Conservation (phyloP, 2,113 vertebrate genomes). For the Arizona elegans region DNA sequence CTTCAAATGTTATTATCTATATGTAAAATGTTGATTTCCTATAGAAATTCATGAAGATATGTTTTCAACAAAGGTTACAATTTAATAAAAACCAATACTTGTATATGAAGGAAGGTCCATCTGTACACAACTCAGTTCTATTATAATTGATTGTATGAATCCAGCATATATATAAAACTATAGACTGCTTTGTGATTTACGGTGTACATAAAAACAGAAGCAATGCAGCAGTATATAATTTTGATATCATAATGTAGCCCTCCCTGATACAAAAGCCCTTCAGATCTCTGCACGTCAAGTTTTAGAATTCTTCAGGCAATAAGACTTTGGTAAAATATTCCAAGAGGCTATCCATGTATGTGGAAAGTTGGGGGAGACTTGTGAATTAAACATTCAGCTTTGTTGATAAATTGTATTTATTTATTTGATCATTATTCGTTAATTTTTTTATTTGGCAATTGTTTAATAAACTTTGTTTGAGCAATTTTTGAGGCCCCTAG, state of each 20-base stretch:
- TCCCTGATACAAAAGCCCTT: not conserved
- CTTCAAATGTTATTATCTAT: rapidly evolving
- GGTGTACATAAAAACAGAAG: not conserved
- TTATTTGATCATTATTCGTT: not conserved
- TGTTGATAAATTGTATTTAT: not conserved
- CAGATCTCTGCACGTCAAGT: not conserved
- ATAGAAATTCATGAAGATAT: not conserved
- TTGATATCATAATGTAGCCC: not conserved
- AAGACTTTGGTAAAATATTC: not conserved
- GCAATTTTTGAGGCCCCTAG: not conserved
- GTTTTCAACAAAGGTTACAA: not conserved
- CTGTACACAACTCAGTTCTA: not conserved
- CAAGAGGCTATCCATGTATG: not conserved
- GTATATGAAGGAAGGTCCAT: not conserved
- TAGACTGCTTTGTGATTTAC: not conserved
- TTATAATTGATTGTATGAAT: not conserved
- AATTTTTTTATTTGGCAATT: not conserved
- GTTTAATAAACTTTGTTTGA: not conserved
- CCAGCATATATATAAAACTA: not conserved
- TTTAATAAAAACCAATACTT: not conserved
- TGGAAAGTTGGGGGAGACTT: not conserved
- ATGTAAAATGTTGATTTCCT: not conserved
- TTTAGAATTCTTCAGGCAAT: not conserved
- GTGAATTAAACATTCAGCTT: not conserved
- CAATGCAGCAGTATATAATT: not conserved